Evolutionary conservation across 92 coral and sea anemone species (phyloP).

Genomic region (Isaurus tuberculatus): DNA sequence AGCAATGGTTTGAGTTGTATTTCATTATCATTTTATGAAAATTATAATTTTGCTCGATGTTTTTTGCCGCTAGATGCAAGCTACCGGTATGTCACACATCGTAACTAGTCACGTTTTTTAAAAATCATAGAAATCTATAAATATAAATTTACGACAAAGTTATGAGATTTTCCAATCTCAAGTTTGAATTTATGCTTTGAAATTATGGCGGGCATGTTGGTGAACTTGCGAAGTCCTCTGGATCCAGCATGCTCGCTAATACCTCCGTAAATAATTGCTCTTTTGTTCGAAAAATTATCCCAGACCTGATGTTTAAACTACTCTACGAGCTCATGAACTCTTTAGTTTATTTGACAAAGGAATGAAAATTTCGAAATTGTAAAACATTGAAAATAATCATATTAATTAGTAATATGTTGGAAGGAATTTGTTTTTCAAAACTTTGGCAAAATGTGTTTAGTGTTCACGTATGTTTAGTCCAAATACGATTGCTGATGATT

Average conservation of each 20-base stretch:
- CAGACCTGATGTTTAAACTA: slow-evolving; percentile 55
- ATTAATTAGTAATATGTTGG: background rate
- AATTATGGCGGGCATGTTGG: no score
- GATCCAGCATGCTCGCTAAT: slow-evolving; percentile 39
- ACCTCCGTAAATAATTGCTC: slow-evolving; percentile 54
- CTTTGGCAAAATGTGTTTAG: background rate
- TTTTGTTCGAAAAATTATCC: slow-evolving; percentile 56
- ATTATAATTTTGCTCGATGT: slow-evolving; percentile 54
- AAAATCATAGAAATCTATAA: slow-evolving; percentile 61
- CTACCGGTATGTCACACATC: slow-evolving; percentile 47
- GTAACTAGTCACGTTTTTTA: slow-evolving; percentile 44
- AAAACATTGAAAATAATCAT: slow-evolving; percentile 41
- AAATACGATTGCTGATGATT: background rate
- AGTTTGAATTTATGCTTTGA: slow-evolving; percentile 52
- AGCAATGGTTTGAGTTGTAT: slow-evolving; percentile 44
- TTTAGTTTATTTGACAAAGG: slow-evolving; percentile 58
- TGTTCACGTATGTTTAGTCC: slow-evolving; percentile 4
- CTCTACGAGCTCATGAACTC: slow-evolving; percentile 56
- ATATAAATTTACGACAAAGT: slow-evolving; percentile 34
- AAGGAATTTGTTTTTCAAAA: background rate
- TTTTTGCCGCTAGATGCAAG: slow-evolving; percentile 43
- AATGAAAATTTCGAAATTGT: slow-evolving; percentile 53
- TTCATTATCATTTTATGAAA: slow-evolving; percentile 48
- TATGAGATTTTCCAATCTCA: slow-evolving; percentile 50
- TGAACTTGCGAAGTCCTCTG: slow-evolving; percentile 25